Conservation (phyloP, 2,888 invertebrate genomes). For the Tetropium fuscum region DNA sequence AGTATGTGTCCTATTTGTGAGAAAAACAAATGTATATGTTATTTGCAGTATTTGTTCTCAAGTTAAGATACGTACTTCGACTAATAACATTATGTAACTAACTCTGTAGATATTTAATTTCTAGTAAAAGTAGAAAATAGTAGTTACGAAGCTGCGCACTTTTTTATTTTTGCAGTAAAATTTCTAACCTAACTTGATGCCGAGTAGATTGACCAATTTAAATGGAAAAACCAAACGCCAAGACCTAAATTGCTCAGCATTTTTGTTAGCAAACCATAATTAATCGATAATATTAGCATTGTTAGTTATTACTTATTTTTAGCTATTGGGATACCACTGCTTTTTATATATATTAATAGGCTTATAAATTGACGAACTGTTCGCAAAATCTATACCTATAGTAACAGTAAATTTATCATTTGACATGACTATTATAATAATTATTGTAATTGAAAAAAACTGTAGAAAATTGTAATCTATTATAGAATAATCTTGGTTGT, state of each 20-base stretch:
- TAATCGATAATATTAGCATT: slow-evolving; percentile 8
- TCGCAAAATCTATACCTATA: too few relatives aligned
- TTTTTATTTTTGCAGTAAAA: slow-evolving; percentile 3
- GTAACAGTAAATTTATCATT: too few relatives aligned
- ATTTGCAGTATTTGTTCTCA: too few relatives aligned
- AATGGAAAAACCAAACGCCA: not conserved
- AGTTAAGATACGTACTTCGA: too few relatives aligned
- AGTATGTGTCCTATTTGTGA: too few relatives aligned
- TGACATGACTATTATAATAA: too few relatives aligned
- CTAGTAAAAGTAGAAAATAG: not conserved
- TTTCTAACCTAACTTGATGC: not conserved
- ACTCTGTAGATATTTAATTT: not conserved
- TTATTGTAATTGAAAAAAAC: too few relatives aligned
- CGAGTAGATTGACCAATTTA: not conserved
- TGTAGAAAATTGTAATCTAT: too few relatives aligned
- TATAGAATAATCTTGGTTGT: too few relatives aligned
- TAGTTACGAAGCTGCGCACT: not conserved
- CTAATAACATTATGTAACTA: too few relatives aligned
- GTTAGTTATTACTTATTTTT: not conserved
- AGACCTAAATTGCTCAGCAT: not conserved
- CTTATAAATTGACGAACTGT: not conserved
- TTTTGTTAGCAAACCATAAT: slow-evolving; percentile 1
- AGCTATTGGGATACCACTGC: not conserved
- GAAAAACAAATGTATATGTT: too few relatives aligned
- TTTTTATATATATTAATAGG: not conserved